phyloP scores from a whole-genome alignment of 2,888 invertebrate species.

The Eupithecia exiguata region DNA sequence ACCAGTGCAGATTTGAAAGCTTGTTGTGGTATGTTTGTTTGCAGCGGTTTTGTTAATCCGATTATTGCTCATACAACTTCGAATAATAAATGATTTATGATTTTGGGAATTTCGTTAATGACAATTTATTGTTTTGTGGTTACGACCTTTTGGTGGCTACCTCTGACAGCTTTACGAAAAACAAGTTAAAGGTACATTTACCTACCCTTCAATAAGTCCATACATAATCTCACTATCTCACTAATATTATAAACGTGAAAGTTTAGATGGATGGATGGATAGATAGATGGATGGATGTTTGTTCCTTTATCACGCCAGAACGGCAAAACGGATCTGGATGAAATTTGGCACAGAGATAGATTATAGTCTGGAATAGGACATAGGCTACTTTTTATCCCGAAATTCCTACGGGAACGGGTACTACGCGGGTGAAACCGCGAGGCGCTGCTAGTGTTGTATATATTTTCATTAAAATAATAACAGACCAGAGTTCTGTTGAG shows the following conservation, averaged over 20 bases:
- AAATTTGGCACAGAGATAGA: no score
- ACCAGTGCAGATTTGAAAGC: conserved; percentile 67
- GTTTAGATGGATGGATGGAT: no score
- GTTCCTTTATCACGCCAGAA: no score
- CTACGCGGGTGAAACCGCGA: no score
- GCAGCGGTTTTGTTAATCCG: conserved; percentile 39
- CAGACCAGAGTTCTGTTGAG: neutral
- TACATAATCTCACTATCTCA: no score
- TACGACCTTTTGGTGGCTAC: neutral
- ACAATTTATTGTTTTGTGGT: conserved; percentile 15
- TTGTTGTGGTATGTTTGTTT: conserved; percentile 49
- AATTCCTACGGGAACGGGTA: no score
- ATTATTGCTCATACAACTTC: conserved; percentile 41
- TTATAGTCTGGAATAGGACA: no score
- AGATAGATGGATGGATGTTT: no score
- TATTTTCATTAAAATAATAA: conserved; percentile 4
- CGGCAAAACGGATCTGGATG: no score
- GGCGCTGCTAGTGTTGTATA: no score
- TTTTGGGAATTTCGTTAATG: conserved; percentile 11
- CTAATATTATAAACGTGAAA: no score
- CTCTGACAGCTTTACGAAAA: neutral
- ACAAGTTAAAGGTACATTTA: neutral
- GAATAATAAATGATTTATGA: conserved; percentile 34
- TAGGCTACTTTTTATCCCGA: no score
- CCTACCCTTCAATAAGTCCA: neutral